phyloP scores from a whole-genome alignment of 1,140 invertebrate species.

The Aphaenogaster ashmeadi region DNA sequence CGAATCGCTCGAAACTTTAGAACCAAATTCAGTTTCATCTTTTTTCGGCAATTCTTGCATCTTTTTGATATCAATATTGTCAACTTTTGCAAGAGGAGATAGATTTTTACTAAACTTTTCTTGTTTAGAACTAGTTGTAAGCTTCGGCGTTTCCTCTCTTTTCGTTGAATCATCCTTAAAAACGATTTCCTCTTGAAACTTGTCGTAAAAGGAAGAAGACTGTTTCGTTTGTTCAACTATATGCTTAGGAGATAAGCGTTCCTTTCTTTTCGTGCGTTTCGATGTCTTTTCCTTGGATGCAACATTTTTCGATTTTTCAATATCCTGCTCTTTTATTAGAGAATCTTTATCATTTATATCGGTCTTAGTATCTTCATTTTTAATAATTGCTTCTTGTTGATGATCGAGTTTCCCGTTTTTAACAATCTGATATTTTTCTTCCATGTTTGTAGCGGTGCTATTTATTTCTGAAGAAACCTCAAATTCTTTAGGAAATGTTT shows the following conservation, averaged over 20 bases:
- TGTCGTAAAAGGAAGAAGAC: constrained; percentile 40
- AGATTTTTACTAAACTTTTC: neutral
- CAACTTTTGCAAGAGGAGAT: neutral
- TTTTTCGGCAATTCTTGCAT: neutral
- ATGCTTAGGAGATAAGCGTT: constrained; percentile 5
- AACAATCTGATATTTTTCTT: neutral
- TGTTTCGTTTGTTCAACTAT: constrained; percentile 24
- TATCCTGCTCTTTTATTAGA: neutral
- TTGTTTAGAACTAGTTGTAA: constrained; percentile 6
- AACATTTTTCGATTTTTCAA: constrained; percentile 23
- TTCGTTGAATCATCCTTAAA: constrained; percentile 30
- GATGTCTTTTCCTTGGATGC: neutral
- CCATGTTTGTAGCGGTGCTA: neutral
- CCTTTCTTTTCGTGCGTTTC: constrained; percentile 38
- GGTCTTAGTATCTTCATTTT: neutral
- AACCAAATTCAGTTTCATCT: constrained; percentile 1
- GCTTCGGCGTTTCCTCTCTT: constrained; percentile 2
- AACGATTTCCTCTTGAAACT: constrained; percentile 57
- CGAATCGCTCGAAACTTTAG: constrained; percentile 22
- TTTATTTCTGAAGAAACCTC: neutral
- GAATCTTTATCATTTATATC: constrained; percentile 26
- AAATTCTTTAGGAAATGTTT: neutral
- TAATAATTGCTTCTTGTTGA: neutral
- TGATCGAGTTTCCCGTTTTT: neutral
- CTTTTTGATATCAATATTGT: neutral